Percentiles rank a stretch among this genome's conserved stretches.
Conservation (phyloP, 2,888 invertebrate species). For the Hirtodrosophila cameraria region DNA sequence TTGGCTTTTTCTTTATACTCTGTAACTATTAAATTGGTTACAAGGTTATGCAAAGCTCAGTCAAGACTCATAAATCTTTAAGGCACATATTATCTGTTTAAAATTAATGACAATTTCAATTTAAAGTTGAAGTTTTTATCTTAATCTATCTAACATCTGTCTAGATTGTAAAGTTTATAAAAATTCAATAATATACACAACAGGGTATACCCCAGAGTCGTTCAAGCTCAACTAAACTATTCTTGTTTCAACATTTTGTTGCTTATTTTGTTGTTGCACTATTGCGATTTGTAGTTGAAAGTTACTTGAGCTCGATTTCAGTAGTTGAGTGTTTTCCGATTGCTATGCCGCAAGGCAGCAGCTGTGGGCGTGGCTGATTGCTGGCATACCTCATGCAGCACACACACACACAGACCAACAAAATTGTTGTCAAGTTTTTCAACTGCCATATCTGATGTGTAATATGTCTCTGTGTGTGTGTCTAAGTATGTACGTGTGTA, state of each 20-base stretch:
- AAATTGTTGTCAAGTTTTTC: slow-evolving; percentile 55
- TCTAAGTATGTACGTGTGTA: slow-evolving; percentile 9
- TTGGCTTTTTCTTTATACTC: slow-evolving; percentile 16
- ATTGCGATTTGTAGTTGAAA: slow-evolving; percentile 38
- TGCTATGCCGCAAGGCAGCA: slow-evolving; percentile 52
- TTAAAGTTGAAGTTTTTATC: too few species aligned
- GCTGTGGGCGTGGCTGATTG: slow-evolving; percentile 47
- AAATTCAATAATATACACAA: too few species aligned
- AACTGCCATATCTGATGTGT: slow-evolving; percentile 42
- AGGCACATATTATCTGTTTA: too few species aligned
- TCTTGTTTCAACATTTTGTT: neutral
- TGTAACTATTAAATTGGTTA: neutral
- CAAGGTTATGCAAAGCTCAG: too few species aligned
- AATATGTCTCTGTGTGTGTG: neutral
- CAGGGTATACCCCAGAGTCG: neutral
- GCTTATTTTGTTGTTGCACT: slow-evolving; percentile 2
- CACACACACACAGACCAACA: neutral
- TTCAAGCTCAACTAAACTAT: neutral
- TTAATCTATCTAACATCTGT: too few species aligned
- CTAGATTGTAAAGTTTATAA: neutral
- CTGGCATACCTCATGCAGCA: slow-evolving; percentile 33
- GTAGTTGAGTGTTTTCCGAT: slow-evolving; percentile 72
- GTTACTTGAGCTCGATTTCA: slow-evolving; percentile 74
- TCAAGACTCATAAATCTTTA: too few species aligned
- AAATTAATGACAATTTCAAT: too few species aligned